phyloP scores from a whole-genome alignment of 2,888 invertebrate genomes.

The Byasa hedistus region DNA sequence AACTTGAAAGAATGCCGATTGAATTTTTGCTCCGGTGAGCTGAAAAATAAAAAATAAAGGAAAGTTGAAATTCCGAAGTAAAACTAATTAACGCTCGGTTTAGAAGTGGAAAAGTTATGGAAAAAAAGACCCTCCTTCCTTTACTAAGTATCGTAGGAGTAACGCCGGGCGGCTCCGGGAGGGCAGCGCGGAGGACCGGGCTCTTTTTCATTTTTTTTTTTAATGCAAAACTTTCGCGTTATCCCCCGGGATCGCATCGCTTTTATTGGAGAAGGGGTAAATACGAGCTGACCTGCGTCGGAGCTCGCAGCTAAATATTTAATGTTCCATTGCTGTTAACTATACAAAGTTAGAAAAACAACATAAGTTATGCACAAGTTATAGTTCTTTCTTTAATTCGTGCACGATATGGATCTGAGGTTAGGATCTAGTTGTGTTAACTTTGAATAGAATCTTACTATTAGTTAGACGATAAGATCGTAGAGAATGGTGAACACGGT shows the following conservation, averaged over 20 bases:
- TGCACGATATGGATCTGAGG: too few species aligned
- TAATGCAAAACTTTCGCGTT: background rate
- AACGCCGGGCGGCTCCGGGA: background rate
- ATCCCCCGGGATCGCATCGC: background rate
- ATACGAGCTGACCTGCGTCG: background rate
- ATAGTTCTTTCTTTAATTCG: too few species aligned
- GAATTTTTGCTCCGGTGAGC: constrained; percentile 10
- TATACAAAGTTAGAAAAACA: too few species aligned
- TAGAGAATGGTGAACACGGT: too few species aligned
- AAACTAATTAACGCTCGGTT: constrained; percentile 25
- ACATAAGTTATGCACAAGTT: too few species aligned
- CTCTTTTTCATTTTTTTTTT: background rate
- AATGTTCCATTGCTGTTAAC: too few species aligned
- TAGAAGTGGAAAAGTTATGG: constrained; percentile 11
- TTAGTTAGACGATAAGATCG: too few species aligned
- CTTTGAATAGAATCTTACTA: too few species aligned
- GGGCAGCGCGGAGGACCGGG: background rate
- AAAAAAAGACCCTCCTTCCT: background rate
- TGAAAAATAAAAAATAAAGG: constrained; percentile 19
- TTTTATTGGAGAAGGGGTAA: background rate
- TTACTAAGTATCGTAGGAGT: background rate
- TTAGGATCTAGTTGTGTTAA: too few species aligned
- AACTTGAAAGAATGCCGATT: constrained; percentile 1
- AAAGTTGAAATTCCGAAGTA: constrained; percentile 22
- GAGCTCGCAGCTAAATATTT: too few species aligned